These are phyloP conservation scores for Corydoras sp. DNA, from an alignment of 2,113 vertebrate genomes.

Conservation along the genomic window DNA sequence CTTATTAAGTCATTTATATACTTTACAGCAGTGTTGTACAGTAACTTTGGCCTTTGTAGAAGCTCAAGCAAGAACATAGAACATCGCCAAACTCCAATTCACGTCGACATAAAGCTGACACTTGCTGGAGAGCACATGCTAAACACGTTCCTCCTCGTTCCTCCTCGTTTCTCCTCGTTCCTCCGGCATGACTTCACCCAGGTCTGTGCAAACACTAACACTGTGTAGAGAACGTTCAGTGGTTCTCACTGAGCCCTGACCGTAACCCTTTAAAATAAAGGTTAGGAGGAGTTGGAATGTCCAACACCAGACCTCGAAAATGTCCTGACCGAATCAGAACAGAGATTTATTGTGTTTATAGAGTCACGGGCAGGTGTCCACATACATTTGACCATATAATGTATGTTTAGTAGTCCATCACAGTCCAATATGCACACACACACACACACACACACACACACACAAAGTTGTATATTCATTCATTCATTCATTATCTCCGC, in stretches of 20 bases:
- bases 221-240: neutral
- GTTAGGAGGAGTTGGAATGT: too few relatives aligned
- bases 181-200: neutral
- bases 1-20: too few relatives aligned
- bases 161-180: neutral
- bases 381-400: too few relatives aligned
- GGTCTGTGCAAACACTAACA: neutral
- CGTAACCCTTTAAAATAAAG: too few relatives aligned
- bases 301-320: too few relatives aligned
- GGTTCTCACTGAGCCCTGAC: too few relatives aligned
- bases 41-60: slow-evolving; percentile 30
- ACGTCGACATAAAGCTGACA: slow-evolving; percentile 32
- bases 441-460: neutral
- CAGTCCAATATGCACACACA: neutral
- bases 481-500: too few relatives aligned
- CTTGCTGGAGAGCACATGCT: slow-evolving; percentile 32
- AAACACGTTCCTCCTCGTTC: neutral
- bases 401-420: too few relatives aligned
- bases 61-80: slow-evolving; percentile 28
- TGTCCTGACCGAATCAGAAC: too few relatives aligned
- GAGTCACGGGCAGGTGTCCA: too few relatives aligned
- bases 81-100: slow-evolving; percentile 33
- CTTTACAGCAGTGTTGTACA: slow-evolving; percentile 30
- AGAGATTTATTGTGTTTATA: too few relatives aligned
- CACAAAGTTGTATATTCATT: too few relatives aligned